These are phyloP conservation scores for Nebria brevicollis DNA, from an alignment of 2,888 invertebrate species.

Conservation along the genomic window DNA sequence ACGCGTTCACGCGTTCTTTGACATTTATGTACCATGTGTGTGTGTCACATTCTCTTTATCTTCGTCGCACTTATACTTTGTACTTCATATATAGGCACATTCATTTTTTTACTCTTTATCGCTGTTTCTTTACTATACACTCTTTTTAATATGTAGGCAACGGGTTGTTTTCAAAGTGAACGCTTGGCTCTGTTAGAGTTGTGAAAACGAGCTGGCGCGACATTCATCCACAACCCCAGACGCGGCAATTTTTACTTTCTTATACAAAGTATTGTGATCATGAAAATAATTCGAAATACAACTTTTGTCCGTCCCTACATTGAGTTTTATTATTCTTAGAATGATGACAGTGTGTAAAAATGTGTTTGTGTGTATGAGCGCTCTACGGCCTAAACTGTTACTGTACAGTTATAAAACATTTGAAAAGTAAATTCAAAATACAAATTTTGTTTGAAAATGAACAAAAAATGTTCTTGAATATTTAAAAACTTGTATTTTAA, in stretches of 20 bases:
- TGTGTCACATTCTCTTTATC: not conserved
- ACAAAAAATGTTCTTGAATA: too few relatives aligned
- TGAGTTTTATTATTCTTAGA: too few relatives aligned
- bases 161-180: slow-evolving; percentile 36
- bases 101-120: not conserved
- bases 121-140: not conserved
- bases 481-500: too few relatives aligned
- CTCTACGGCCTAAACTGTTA: too few relatives aligned
- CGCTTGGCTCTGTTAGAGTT: slow-evolving; percentile 31
- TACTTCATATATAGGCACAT: slow-evolving; percentile 1
- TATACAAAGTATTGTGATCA: too few relatives aligned
- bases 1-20: slow-evolving; percentile 26
- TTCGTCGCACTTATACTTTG: not conserved
- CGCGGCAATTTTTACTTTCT: not conserved
- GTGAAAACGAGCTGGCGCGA: slow-evolving; percentile 41
- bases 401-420: too few relatives aligned
- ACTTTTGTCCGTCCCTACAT: too few relatives aligned
- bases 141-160: slow-evolving; percentile 10
- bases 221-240: slow-evolving; percentile 19
- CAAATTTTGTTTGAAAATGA: too few relatives aligned
- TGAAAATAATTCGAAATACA: too few relatives aligned
- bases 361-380: too few relatives aligned
- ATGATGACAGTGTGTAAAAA: too few relatives aligned
- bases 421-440: too few relatives aligned
- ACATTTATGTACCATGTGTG: not conserved